phyloP scores from a whole-genome alignment of 1,140 invertebrate species.

The Neotoxoptera formosana region DNA sequence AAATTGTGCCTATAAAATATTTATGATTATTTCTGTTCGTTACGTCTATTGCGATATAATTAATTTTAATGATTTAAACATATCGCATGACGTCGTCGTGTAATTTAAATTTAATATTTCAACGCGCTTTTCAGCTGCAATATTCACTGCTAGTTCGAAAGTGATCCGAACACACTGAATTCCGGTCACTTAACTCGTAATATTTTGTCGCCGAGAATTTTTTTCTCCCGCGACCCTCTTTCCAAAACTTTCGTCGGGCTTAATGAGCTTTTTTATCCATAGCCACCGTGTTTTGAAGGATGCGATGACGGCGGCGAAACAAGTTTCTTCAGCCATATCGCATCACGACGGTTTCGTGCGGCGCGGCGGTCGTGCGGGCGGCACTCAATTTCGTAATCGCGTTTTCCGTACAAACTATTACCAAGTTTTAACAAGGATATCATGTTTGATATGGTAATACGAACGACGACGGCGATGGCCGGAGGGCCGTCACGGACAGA shows the following conservation, averaged over 20 bases:
- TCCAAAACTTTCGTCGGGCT: neutral
- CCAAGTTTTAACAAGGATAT: conserved; percentile 42
- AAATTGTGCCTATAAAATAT: neutral
- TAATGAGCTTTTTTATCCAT: conserved; percentile 43
- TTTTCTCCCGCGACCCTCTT: neutral
- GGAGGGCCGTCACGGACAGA: neutral
- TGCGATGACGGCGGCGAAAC: neutral
- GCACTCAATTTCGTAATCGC: conserved; percentile 39
- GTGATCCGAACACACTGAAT: neutral
- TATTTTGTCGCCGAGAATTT: neutral
- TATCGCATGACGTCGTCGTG: neutral
- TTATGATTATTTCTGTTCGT: neutral
- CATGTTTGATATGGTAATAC: conserved; percentile 47
- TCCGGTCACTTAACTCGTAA: conserved; percentile 23
- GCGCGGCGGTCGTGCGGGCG: too few relatives aligned
- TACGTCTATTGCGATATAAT: neutral
- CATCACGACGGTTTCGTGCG: neutral
- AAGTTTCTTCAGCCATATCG: conserved; percentile 4
- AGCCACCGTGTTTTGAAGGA: conserved; percentile 6
- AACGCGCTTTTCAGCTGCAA: neutral
- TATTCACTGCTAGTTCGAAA: neutral
- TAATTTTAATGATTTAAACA: neutral
- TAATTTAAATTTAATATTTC: neutral
- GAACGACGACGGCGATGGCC: conserved; percentile 10
- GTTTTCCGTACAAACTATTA: conserved; percentile 21